Percentiles rank a stretch among this genome's conserved stretches.
Conservation (phyloP, 23 tunicate genomes). For the Halocynthia aurantium region DNA sequence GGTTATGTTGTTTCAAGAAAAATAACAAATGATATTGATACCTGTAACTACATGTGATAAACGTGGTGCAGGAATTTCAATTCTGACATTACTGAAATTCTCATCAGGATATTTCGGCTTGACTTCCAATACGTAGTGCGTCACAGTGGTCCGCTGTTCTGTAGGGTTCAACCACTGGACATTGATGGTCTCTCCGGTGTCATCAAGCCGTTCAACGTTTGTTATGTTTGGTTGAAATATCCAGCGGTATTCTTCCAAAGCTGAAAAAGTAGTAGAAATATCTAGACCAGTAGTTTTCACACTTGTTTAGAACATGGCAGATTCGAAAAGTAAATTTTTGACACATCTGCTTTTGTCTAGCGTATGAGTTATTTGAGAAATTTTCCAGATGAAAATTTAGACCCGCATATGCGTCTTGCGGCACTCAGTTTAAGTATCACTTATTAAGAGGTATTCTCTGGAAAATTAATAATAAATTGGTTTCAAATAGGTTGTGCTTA, state of each 20-base stretch:
- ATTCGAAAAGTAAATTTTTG: no score
- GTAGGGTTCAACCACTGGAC: neutral
- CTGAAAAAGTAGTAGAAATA: neutral
- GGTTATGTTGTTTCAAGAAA: no score
- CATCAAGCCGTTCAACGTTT: neutral
- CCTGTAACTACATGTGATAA: constrained; percentile 3
- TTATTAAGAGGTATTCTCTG: no score
- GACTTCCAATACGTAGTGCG: constrained; percentile 3
- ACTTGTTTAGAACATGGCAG: no score
- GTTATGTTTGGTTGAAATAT: neutral
- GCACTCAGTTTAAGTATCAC: no score
- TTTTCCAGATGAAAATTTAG: no score
- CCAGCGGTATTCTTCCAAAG: neutral
- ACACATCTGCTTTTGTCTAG: no score
- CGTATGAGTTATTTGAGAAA: no score
- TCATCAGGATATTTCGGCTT: constrained; percentile 2
- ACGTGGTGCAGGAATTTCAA: neutral
- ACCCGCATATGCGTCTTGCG: no score
- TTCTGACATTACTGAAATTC: neutral
- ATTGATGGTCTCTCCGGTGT: neutral
- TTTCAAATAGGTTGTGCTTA: neutral
- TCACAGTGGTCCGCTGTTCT: neutral
- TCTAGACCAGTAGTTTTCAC: no score
- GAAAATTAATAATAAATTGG: no score
- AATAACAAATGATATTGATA: neutral